Conservation (phyloP, 2,797 vertebrate genomes). For the Myotis daubentonii region DNA sequence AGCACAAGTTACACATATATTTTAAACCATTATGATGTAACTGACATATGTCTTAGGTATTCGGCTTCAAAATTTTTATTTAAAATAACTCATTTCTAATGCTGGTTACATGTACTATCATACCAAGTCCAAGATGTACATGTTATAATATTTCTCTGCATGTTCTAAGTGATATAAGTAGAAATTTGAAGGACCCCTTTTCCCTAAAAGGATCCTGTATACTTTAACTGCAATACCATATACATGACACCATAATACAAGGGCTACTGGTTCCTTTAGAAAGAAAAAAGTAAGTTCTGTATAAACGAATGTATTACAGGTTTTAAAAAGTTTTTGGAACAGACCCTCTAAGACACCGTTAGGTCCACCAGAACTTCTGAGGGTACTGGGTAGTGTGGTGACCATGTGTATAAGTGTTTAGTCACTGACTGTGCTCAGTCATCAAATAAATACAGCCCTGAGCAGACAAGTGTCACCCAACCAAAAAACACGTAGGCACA, state of each 20-base stretch:
- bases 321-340: neutral
- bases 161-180: neutral
- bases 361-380: neutral
- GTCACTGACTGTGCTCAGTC: neutral
- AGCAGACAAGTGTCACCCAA: neutral
- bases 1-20: neutral
- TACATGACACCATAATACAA: neutral
- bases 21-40: neutral
- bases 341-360: neutral
- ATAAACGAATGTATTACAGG: neutral
- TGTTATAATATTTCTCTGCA: neutral
- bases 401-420: neutral
- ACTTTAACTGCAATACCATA: neutral
- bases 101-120: neutral
- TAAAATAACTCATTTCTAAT: neutral
- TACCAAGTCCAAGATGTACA: neutral
- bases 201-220: neutral
- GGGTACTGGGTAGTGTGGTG: too few relatives aligned
- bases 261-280: neutral
- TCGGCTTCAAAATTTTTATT: slow-evolving; percentile 19
- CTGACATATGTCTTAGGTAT: neutral
- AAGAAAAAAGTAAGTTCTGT: neutral
- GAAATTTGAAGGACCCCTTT: neutral
- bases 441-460: neutral
- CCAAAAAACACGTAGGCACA: neutral